Evolutionary conservation across 2,113 vertebrate species (phyloP), one percentile per base, ranked within the genome.

Genomic region (Alectura lathami): DNA sequence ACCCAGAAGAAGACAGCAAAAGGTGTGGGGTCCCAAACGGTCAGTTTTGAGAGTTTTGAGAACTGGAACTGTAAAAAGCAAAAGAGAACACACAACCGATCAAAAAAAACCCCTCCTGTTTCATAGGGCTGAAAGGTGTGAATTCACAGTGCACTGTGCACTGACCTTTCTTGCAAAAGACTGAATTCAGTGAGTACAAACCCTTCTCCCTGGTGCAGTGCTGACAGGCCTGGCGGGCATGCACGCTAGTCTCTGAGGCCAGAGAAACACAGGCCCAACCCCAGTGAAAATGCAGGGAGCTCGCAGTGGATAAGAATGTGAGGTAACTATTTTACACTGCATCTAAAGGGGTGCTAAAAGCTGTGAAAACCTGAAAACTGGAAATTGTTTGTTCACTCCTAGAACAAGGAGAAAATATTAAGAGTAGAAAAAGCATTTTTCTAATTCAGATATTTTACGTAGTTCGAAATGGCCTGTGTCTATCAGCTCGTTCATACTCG

Each of bases 361-460:
- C 63, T 91, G 72, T 59, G 62, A 88, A 81, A 96, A 68, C 51
- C 82, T 85, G 64, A 76, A 85, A 80, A 63, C 81, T 69, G 38
- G 40, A 62, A 89, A 82, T 40, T 73, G 42, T 82, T 79, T 69
- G 34, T 54, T 91, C 32, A 26, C 47, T 74, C 68, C 70, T 67
- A 63, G 30, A 91, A 77, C 29, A 67, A 63, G 29, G 4, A 66
- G 47, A 42, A 89, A 82, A 74, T 42, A 91, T 76, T 5, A 82
- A 34, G 15, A 69, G 17, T 3, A 16, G 18, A 77, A 36, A 77
- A 76, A 30, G 43, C 40, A 69, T 73, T 89, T 77, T 78, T 63
- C 42, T 36, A 77, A 92, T 67, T 86, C 16, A 70, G 72, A 34
- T 87, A 68, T 45, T 80, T 62, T 64, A 77, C 34, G 16, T 3